These are phyloP conservation scores for Alligator mississippiensis DNA, from an alignment of 2,113 vertebrate species.

Conservation along the genomic window DNA sequence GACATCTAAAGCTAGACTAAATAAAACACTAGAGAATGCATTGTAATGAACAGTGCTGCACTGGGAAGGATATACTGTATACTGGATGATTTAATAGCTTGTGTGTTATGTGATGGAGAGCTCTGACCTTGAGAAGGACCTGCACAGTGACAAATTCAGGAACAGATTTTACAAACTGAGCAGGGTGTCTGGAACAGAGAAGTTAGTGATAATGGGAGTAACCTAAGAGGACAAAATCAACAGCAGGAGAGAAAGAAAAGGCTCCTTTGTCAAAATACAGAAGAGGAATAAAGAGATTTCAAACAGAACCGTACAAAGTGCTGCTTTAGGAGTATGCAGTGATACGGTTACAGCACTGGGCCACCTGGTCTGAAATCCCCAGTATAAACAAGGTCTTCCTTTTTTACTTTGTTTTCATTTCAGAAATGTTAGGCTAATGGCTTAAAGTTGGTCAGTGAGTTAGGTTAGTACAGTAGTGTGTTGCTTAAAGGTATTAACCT, in stretches of 20 bases:
- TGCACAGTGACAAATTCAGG: no score
- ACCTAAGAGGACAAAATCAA: background rate
- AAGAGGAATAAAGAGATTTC: background rate
- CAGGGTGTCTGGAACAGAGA: background rate
- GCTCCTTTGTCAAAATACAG: background rate
- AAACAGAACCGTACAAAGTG: background rate
- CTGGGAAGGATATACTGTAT: background rate
- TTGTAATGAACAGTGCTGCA: background rate
- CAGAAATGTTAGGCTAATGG: background rate
- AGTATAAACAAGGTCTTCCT: background rate
- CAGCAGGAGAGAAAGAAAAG: background rate
- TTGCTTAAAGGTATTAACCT: background rate
- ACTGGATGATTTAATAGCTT: background rate
- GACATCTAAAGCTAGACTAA: background rate
- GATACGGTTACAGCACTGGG: background rate
- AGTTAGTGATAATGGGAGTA: background rate
- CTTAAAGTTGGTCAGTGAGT: background rate
- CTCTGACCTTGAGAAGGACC: no score
- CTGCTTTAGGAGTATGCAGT: background rate
- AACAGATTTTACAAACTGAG: no score
- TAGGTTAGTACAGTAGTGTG: background rate
- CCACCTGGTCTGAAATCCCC: background rate
- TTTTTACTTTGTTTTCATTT: background rate
- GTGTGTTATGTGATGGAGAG: no score
- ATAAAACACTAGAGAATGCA: background rate